Evolutionary conservation across 2,113 vertebrate genomes (phyloP).

Genomic region (Psophia crepitans): DNA sequence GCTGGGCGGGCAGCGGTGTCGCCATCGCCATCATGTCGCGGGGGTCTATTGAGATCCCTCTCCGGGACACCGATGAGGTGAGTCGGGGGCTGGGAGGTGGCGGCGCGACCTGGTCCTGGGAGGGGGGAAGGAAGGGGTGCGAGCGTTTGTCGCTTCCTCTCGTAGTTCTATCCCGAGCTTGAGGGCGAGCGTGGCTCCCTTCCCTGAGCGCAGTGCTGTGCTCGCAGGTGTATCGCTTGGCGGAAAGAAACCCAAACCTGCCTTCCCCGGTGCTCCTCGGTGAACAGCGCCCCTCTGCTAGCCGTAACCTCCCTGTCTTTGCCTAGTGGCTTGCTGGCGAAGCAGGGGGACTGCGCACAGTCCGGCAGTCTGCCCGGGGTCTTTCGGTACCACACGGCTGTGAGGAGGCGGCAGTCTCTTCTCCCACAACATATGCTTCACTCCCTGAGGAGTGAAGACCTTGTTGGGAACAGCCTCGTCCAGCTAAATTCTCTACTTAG

Average conservation of each 20-base stretch:
- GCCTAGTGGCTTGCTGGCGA: background rate
- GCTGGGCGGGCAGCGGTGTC: background rate
- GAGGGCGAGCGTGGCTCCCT: background rate
- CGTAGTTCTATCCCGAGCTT: background rate
- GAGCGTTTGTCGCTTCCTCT: background rate
- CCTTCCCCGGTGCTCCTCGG: background rate
- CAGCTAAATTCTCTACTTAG: accelerated
- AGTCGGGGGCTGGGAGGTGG: background rate
- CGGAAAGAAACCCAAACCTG: too few relatives aligned
- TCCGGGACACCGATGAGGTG: constrained; percentile 58
- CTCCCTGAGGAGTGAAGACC: background rate
- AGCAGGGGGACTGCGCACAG: background rate
- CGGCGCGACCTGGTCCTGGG: background rate
- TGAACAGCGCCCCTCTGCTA: background rate
- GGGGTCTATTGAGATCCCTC: constrained; percentile 57
- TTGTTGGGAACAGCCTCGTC: background rate
- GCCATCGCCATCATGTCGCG: constrained; percentile 39
- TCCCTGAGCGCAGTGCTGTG: background rate
- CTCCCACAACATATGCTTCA: accelerated
- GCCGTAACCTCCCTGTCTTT: background rate
- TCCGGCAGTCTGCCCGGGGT: accelerated
- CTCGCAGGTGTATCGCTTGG: background rate
- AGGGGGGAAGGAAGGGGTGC: background rate
- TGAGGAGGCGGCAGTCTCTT: too few relatives aligned
- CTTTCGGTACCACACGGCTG: accelerated